Evolutionary conservation across 2,113 vertebrate genomes (phyloP), one percentile per base, ranked within the genome.

Genomic region (Neotragus pygmaeus): DNA sequence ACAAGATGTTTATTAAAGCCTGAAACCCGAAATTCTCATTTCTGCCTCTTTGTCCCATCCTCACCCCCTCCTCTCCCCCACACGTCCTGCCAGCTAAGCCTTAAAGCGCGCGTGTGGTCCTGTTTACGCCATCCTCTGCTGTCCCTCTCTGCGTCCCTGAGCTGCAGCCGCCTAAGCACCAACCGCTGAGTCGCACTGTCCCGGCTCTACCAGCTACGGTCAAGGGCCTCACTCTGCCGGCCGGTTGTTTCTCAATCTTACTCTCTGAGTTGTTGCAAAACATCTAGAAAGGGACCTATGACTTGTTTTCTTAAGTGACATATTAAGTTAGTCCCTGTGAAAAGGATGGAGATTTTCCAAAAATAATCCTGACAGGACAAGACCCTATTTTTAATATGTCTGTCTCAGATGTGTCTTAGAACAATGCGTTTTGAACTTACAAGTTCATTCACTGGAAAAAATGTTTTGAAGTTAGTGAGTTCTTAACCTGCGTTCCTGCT

Each of bases 391-490:
- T 80, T 33, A 83, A 64, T 36, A 39, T 39, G 30, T 86, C 58
- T 70, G 7, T 70, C n/a, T 91, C n/a, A 25, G 43, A 7, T 30
- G 73, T 80, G 39, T 75, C 60, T 45, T 33, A 70, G 23, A 85
- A 28, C n/a, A 33, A 39, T 17, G 9, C 27, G 8, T 70, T 95
- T 83, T 95, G 73, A 87, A 62, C 39, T 70, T 73, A 58, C 27
- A 64, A 73, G 73, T 39, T 73, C 88, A 43, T 45, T 84, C 39
- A 80, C 53, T 16, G 90, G 45, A 39, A 92, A 91, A 2, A 10
- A 47, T 60, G 39, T 75, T 90, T 91, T 84, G 36, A 78, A 94
- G 94, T 80, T 53, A 55, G 6, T 57, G 43, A 77, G 47, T 82
- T 88, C 33, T 36, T 91, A 49, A 91, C 5, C 47, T 75, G 90